Base-by-base conservation (phyloP, 2,888 invertebrate genomes). In the Scelioninae gen. 1 region DNA sequence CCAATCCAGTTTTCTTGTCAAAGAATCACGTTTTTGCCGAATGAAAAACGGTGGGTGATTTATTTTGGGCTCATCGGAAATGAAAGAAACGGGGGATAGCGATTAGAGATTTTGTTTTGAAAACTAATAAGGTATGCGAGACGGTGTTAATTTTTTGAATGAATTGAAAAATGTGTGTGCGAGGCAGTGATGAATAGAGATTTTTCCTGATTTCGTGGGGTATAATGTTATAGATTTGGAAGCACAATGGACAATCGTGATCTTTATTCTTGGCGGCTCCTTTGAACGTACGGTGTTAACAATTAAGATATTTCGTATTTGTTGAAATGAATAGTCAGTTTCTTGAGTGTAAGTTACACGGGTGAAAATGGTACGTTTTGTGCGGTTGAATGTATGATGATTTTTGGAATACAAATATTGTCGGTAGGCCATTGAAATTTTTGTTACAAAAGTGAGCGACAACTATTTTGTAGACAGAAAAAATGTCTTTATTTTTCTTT, bases 391-490 rank as follows among this genome's bases (percentile, higher is more conserved):
- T 80, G 40, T 63, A 38, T 49, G 74, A 80, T 80, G 80, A 80
- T 80, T 80, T 80, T 75, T 68, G 11, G 62, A 74, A 80, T 38
- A 80, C 80, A 80, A 80, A 80, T 80, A 80, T 79, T 80, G 79
- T 62, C 66, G 56, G 45, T 9, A 9, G 8, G 13, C 72, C 55
- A 53, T 77, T 77, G 13, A 69, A 63, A 45, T 53, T n/a, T 69
- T 55, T 47, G 65, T 38, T 29, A 77, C 69, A 76, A 72, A 79
- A 78, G 65, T 66, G 45, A 56, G 29, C 47, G 56, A 60, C 76
- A 60, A 51, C 53, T 75, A 66, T 68, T 76, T 76, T 60, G 68
- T 60, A 40, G 34, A 63, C 55, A 55, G 6, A 60, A 43, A 51
- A 51, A 43, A 38, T 49, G 15, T 31, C 63, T 65, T 49, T 51